These are phyloP conservation scores for Liasis olivaceus DNA, from an alignment of 2,797 vertebrate genomes.

Conservation along the genomic window DNA sequence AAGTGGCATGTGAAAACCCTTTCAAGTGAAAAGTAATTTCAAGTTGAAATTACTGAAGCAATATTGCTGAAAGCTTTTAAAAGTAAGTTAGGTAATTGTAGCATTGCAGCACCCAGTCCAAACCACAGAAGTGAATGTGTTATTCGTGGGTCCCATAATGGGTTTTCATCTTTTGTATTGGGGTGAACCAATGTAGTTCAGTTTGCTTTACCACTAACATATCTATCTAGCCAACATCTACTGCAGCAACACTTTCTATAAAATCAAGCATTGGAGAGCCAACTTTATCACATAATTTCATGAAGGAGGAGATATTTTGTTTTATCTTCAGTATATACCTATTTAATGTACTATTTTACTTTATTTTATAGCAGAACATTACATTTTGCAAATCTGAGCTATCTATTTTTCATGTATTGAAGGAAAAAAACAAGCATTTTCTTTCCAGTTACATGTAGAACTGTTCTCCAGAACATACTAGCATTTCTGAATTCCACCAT, in stretches of 20 bases:
- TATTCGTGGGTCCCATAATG: background rate
- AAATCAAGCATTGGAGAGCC: background rate
- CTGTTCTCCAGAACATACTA: background rate
- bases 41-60: slow-evolving; percentile 53
- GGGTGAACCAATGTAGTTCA: background rate
- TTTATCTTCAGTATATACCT: background rate
- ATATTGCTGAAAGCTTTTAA: slow-evolving; percentile 68
- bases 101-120: slow-evolving; percentile 39
- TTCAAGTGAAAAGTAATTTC: slow-evolving; percentile 34
- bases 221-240: background rate
- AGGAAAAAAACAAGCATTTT: background rate
- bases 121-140: slow-evolving; percentile 8
- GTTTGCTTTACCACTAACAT: background rate
- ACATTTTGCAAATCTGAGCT: background rate
- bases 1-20: slow-evolving; percentile 60
- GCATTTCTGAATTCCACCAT: background rate
- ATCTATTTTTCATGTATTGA: background rate
- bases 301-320: background rate
- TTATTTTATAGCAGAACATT: background rate
- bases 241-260: background rate
- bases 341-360: background rate
- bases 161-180: background rate
- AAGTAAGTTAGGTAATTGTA: slow-evolving; percentile 62
- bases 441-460: background rate
- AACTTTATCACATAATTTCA: background rate